Evolutionary conservation across 2,113 vertebrate genomes (phyloP).

Genomic region (Bambusicola thoracicus): DNA sequence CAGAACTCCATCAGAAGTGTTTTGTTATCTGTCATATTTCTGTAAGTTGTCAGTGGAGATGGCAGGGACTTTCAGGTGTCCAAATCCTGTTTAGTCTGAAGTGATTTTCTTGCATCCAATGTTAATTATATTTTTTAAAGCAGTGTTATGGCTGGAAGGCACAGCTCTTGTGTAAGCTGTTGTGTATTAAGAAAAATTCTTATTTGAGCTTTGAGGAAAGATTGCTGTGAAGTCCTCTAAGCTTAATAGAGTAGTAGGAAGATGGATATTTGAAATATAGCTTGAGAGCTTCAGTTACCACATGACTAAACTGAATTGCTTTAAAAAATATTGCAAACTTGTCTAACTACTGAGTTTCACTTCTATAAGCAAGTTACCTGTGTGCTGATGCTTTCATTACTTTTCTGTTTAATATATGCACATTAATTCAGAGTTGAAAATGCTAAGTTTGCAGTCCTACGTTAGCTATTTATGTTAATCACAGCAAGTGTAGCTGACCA

Average conservation of each 20-base stretch:
- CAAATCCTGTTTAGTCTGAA: neutral
- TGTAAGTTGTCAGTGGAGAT: neutral
- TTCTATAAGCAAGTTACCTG: neutral
- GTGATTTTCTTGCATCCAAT: neutral
- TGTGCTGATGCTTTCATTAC: neutral
- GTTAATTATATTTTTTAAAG: neutral
- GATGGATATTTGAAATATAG: neutral
- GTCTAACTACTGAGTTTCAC: neutral
- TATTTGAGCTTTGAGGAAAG: neutral
- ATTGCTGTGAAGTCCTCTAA: neutral
- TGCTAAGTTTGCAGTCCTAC: neutral
- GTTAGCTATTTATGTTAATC: neutral
- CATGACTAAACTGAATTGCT: neutral
- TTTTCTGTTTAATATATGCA: neutral
- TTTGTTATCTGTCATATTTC: neutral
- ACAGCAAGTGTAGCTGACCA: constrained; percentile 18
- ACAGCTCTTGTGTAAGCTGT: no score
- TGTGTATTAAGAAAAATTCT: neutral
- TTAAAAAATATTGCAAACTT: neutral
- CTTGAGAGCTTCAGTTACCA: neutral
- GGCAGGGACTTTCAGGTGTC: neutral
- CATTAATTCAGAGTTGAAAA: neutral
- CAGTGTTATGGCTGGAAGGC: neutral
- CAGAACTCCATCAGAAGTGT: neutral
- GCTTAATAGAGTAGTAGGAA: neutral